Percentiles rank a stretch among this genome's conserved stretches.
Evolutionary conservation across 2,888 invertebrate genomes (phyloP).

Genomic region (Leptopilina drosophilae): DNA sequence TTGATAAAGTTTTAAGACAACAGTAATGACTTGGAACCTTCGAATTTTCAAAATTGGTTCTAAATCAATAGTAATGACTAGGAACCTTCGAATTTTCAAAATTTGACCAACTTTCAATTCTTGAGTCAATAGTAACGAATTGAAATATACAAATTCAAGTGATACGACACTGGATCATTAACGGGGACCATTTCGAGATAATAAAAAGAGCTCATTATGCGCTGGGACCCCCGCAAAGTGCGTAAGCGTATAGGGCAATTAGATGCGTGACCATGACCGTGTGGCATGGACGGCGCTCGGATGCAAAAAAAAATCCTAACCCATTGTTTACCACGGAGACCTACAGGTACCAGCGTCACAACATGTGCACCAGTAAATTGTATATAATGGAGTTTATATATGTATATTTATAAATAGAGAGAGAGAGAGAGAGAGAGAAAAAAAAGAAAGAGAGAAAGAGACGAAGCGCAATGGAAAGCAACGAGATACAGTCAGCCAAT

Average conservation of each 20-base stretch:
- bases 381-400: constrained; percentile 18
- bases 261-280: constrained; percentile 35
- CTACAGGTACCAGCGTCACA: constrained; percentile 20
- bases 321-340: constrained; percentile 30
- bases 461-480: background rate
- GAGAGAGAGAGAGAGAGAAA: background rate
- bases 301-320: constrained; percentile 8
- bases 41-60: no score
- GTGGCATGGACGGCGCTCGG: background rate
- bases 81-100: no score
- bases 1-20: no score
- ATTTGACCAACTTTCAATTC: no score
- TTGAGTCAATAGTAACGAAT: no score
- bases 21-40: no score
- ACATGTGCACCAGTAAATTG: constrained; percentile 25
- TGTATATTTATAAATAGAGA: background rate
- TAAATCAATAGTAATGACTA: no score
- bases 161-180: background rate
- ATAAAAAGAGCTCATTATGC: constrained; percentile 20
- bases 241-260: constrained; percentile 32
- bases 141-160: no score
- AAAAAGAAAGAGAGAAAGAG: background rate
- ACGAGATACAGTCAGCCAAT: constrained; percentile 9
- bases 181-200: constrained; percentile 9
- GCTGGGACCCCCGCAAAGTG: constrained; percentile 24